These are phyloP conservation scores for Anolis sagrei DNA, from an alignment of 2,113 vertebrate genomes.

Conservation along the genomic window DNA sequence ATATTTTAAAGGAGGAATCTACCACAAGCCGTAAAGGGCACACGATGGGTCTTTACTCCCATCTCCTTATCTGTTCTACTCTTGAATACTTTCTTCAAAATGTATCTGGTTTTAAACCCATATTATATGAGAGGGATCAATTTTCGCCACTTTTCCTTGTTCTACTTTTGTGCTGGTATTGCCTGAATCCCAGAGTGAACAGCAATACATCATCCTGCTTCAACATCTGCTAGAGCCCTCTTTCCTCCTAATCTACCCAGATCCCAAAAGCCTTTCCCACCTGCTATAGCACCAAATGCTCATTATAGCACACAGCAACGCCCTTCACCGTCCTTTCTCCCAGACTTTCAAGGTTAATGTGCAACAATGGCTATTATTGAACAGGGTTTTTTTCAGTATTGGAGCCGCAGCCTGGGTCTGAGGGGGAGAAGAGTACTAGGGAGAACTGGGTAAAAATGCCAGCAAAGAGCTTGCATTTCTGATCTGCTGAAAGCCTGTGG, in stretches of 20 bases:
- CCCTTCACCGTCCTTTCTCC: constrained; percentile 80
- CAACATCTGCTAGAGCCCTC: constrained; percentile 85
- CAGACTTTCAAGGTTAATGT: constrained; percentile 81
- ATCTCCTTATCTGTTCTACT: neutral
- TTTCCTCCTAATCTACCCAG: constrained; percentile 83
- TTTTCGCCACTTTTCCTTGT: constrained; percentile 73
- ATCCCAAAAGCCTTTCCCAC: constrained; percentile 86
- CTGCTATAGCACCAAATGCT: constrained; percentile 83
- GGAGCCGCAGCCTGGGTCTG: constrained; percentile 71
- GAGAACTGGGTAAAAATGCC: constrained; percentile 82
- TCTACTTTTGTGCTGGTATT: constrained; percentile 80
- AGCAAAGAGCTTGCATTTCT: constrained; percentile 78
- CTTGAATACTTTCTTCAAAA: constrained; percentile 70
- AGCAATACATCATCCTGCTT: constrained; percentile 84
- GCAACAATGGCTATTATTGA: constrained; percentile 86
- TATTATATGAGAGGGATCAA: constrained; percentile 76
- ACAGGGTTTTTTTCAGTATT: constrained; percentile 64
- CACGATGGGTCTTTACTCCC: constrained; percentile 62
- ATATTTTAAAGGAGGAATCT: constrained; percentile 64
- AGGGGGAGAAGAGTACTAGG: constrained; percentile 65
- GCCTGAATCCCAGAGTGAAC: constrained; percentile 84
- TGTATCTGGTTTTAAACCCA: constrained; percentile 72
- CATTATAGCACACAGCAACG: constrained; percentile 81
- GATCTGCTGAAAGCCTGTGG: constrained; percentile 81
- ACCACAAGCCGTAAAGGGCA: constrained; percentile 49